phyloP scores from a whole-genome alignment of 2,888 invertebrate species.

The Eucera pruinosa region DNA sequence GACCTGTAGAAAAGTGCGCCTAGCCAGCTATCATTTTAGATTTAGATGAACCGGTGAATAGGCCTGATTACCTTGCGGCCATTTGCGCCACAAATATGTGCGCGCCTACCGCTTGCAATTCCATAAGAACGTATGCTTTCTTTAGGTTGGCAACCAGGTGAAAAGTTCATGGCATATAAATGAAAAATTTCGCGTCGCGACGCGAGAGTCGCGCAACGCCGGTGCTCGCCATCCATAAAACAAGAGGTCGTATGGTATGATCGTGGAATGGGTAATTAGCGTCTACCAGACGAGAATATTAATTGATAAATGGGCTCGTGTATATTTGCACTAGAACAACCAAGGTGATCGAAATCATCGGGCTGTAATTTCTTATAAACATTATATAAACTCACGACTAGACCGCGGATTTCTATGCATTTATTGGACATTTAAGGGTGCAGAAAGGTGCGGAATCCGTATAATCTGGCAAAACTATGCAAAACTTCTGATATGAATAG shows the following conservation, averaged over 20 bases:
- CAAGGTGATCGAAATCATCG: too few species aligned
- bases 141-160: neutral
- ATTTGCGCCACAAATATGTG: neutral
- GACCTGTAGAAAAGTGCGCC: neutral
- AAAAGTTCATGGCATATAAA: constrained; percentile 2
- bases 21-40: constrained; percentile 5
- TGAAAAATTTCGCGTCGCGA: constrained; percentile 14
- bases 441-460: too few species aligned
- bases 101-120: neutral
- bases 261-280: neutral
- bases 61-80: neutral
- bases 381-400: too few species aligned
- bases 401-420: too few species aligned
- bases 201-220: neutral
- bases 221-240: constrained; percentile 4
- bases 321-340: too few species aligned
- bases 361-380: too few species aligned
- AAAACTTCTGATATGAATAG: too few species aligned
- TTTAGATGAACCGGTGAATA: constrained; percentile 11
- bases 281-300: neutral
- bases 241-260: neutral
- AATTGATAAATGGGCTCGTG: neutral
- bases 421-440: too few species aligned
- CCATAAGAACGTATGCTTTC: neutral
- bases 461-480: too few species aligned